These are phyloP conservation scores for Corythucha ciliata DNA, from an alignment of 2,888 invertebrate species.

Conservation along the genomic window DNA sequence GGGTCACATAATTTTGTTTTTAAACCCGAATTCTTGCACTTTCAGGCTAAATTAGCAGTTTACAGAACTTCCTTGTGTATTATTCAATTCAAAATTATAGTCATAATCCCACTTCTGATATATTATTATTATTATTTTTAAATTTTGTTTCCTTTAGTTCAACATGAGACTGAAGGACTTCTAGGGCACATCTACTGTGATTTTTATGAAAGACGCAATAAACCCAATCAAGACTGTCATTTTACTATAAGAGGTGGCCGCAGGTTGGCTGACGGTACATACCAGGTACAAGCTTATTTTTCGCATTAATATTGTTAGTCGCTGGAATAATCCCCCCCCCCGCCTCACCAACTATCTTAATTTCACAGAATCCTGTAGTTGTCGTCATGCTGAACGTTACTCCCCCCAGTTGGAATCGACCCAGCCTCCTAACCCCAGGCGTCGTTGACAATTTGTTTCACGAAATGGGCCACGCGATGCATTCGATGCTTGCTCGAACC, in stretches of 20 bases:
- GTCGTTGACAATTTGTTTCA: slow-evolving; percentile 96
- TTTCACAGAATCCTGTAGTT: slow-evolving; percentile 68
- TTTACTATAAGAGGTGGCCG: slow-evolving; percentile 96
- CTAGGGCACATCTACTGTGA: slow-evolving; percentile 96
- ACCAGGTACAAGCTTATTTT: slow-evolving; percentile 52
- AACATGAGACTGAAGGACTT: slow-evolving; percentile 67
- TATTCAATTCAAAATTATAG: too few species aligned
- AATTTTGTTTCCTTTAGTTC: slow-evolving; percentile 47
- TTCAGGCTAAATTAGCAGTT: too few species aligned
- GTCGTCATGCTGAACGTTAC: slow-evolving; percentile 85
- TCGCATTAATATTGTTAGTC: slow-evolving; percentile 2
- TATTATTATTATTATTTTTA: background rate
- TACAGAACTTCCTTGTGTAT: too few species aligned
- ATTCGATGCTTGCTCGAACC: slow-evolving; percentile 94
- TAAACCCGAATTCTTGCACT: too few species aligned
- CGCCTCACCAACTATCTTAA: too few species aligned
- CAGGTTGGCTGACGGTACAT: slow-evolving; percentile 61
- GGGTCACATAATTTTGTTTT: too few species aligned
- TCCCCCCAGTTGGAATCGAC: slow-evolving; percentile 61
- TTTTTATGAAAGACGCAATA: slow-evolving; percentile 82
- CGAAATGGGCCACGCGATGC: slow-evolving; percentile 98
- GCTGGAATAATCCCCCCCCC: too few species aligned
- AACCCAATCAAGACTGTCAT: slow-evolving; percentile 96
- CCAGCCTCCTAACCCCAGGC: slow-evolving; percentile 69
- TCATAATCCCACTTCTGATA: too few species aligned